Percentiles rank a stretch among this genome's conserved stretches.
These are phyloP conservation scores for Xestoiulus laeticollis DNA, from an alignment of 2,888 invertebrate species.

Conservation along the genomic window DNA sequence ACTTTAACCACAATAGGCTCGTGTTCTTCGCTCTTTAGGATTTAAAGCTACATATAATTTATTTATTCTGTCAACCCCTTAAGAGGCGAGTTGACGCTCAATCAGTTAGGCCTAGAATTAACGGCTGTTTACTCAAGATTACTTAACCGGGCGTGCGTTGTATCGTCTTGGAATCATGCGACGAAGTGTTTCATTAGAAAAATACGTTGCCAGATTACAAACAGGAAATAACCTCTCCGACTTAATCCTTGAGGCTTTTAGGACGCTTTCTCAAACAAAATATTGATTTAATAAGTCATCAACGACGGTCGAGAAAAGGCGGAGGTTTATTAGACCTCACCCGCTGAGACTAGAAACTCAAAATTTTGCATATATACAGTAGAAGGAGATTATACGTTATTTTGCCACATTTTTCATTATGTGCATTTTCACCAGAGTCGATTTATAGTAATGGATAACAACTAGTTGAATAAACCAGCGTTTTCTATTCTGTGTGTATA, in stretches of 20 bases:
- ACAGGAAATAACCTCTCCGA: background rate
- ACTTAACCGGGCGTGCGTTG: background rate
- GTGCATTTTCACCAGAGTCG: too few species aligned
- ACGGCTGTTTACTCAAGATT: background rate
- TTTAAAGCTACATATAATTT: too few species aligned
- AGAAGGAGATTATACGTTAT: background rate
- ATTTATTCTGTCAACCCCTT: background rate
- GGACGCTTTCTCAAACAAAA: background rate
- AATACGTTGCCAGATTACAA: conserved; percentile 12
- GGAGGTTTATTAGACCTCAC: background rate
- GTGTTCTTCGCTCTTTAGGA: too few species aligned
- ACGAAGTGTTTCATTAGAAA: background rate
- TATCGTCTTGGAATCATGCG: background rate
- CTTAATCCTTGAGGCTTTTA: conserved; percentile 8
- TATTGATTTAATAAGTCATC: conserved; percentile 32
- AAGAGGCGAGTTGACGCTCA: background rate
- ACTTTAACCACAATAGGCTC: too few species aligned
- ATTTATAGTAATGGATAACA: too few species aligned
- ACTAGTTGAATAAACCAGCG: too few species aligned
- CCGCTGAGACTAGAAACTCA: background rate
- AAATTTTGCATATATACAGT: background rate
- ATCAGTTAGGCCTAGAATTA: background rate
- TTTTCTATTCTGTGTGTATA: background rate
- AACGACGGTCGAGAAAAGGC: background rate
- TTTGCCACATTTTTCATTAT: too few species aligned